Base-by-base conservation (phyloP, 2,797 vertebrate genomes). In the Chiroxiphia lanceolata region DNA sequence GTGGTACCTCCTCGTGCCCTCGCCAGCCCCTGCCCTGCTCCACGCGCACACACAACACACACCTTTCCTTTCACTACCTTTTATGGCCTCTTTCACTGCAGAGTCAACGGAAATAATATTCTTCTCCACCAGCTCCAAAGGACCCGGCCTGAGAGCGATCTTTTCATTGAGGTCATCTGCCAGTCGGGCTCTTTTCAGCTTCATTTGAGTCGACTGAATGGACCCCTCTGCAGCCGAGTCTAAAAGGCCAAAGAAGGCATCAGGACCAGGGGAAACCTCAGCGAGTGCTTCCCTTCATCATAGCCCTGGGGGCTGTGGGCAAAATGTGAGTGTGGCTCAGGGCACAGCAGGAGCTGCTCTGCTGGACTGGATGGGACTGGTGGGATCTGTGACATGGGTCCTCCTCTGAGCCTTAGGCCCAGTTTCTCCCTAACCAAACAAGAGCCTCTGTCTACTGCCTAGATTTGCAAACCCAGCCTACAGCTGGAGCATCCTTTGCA, bases 81-180 rank as follows among this genome's bases (percentile, higher is more conserved):
- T 98, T 95, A 98, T 98, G 78, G 98, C 98, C 80, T 98, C 98
- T 96, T 98, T 98, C 98, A 99, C 96, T 72, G 98, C 98, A 7
- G 98, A 98, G 96, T 99, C 98, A 23, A 99, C 97, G 5, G 99
- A 98, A 95, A 99, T 98, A 81, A 99, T 99, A 94, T 99, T 99
- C 98, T 99, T 99, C 97, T 99, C 98, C 94, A 99, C 98, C 98
- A 99, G 98, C 97, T 99, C 99, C 97, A 99, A 96, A 21, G 99
- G 99, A 70, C 99, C 99, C 0, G 98, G 99, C 92, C 99, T 98
- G 87, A 99, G 98, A 67, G 99, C 98, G 78, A 99, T 98, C 97
- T 98, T 99, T 96, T 99, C 98, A 63, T 98, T 99, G 97, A 99
- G 98, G 94, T 99, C 98, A 90, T 98, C 98, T 7, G 99, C 98